phyloP scores from a whole-genome alignment of 1,140 invertebrate genomes.

The Notospermus geniculatus region DNA sequence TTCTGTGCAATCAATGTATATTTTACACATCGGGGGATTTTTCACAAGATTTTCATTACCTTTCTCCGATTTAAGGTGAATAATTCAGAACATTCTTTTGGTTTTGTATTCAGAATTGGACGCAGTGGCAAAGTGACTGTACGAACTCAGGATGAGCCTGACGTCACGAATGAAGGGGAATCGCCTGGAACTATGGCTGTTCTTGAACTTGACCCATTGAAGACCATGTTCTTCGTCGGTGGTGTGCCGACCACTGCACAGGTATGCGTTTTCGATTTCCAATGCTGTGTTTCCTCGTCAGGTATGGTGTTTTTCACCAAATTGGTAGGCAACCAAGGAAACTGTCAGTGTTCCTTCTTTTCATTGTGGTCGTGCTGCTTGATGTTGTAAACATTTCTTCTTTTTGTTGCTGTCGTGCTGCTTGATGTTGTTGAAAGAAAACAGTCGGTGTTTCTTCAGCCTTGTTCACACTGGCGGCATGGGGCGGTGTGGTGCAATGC shows the following conservation, averaged over 20 bases:
- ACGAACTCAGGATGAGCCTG: constrained; percentile 65
- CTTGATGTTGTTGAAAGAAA: no score
- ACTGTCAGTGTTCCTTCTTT: no score
- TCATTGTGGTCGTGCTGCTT: no score
- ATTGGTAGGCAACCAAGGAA: no score
- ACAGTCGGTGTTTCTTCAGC: no score
- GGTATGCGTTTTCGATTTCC: constrained; percentile 47
- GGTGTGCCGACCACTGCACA: constrained; percentile 67
- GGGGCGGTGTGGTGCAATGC: no score
- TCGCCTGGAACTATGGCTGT: constrained; percentile 39
- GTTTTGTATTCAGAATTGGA: constrained; percentile 66
- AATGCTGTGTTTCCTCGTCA: no score
- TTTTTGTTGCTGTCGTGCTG: no score
- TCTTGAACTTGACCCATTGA: constrained; percentile 35
- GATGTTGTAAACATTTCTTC: no score
- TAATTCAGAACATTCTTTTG: constrained; percentile 1
- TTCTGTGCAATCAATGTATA: background rate
- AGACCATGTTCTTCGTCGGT: constrained; percentile 83
- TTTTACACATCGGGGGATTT: background rate
- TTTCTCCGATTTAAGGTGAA: background rate
- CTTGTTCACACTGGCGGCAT: no score
- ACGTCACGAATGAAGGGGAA: constrained; percentile 49
- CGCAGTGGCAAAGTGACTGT: constrained; percentile 70
- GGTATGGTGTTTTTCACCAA: no score
- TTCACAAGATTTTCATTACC: no score